Percentiles rank a stretch among this genome's conserved stretches.
These are phyloP conservation scores for Ptychobarbus kaznakovi DNA, from an alignment of 2,797 vertebrate species.

Conservation along the genomic window DNA sequence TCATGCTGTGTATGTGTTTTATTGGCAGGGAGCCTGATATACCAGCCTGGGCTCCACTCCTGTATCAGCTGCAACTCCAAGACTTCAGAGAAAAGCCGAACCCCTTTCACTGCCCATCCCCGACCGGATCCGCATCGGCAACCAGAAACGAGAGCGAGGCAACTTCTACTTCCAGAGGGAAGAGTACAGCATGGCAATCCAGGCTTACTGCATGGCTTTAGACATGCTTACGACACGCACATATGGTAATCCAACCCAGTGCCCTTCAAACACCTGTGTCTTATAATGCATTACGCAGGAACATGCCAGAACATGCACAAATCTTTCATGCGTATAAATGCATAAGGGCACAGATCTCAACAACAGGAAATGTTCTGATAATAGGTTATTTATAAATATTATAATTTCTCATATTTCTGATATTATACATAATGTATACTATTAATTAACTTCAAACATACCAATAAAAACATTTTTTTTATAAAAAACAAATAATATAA, in stretches of 20 bases:
- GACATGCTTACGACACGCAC: conserved; percentile 76
- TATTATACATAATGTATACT: neutral
- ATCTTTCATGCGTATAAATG: neutral
- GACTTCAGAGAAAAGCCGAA: conserved; percentile 80
- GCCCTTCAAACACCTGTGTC: neutral
- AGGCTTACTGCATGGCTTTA: conserved; percentile 83
- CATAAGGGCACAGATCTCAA: neutral
- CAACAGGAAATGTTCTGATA: neutral
- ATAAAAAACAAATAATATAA: no score
- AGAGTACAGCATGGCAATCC: conserved; percentile 79
- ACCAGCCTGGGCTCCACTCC: conserved; percentile 81
- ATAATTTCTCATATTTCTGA: neutral
- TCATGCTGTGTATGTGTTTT: conserved; percentile 46
- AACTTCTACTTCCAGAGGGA: conserved; percentile 87
- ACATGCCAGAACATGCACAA: neutral
- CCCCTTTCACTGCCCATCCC: conserved; percentile 71
- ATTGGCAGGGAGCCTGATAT: conserved; percentile 85
- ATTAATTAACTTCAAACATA: neutral
- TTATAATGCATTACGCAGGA: neutral
- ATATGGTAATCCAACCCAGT: conserved; percentile 65
- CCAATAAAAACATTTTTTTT: neutral
- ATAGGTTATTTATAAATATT: neutral
- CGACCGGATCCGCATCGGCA: conserved; percentile 82
- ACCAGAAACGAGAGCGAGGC: conserved; percentile 84
- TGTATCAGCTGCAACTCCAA: conserved; percentile 87